Base-by-base conservation (phyloP, 2,888 invertebrate species). In the Ophion slaviceki region DNA sequence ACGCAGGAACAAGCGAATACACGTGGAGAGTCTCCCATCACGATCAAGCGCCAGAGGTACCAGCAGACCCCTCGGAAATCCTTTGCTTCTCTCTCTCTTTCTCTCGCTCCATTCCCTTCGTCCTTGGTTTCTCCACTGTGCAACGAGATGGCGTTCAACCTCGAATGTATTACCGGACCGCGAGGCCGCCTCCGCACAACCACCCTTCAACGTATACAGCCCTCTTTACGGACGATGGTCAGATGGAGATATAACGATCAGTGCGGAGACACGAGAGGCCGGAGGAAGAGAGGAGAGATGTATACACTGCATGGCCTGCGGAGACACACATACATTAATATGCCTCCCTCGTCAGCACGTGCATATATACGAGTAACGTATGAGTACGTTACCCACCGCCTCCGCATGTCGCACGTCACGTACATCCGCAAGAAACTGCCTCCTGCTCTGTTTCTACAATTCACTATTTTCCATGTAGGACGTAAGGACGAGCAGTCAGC, bases 181-280 rank as follows among this genome's bases (percentile, higher is more conserved):
- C 40, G 78, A 64, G 78, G 80, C 90, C 89, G 88, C 88, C 88
- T 87, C 84, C 87, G 82, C 86, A 86, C 80, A 87, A 82, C 84
- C 81, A 86, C 84, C 87, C 86, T 85, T 87, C 88, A 82, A 90
- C 91, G 67, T 61, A 17, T 53, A 59, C 83, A 57, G 89, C 89
- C 90, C 91, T 89, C 89, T 81, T 80, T 64, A 61, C 61, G 80
- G 81, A 67, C 86, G 72, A 82, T 90, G 91, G 91, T 91, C 92
- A 92, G 93, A 93, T 93, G 90, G 91, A 93, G 93, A 93, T 93
- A 92, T 93, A 93, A 93, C 93, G 91, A 93, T 93, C 92, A 90
- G 91, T 88, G 66, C 53, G 74, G 92, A 92, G 92, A 89, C 92
- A 91, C 90, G 90, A 91, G 89, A 64, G 20, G 57, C 17, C 4